phyloP scores from a whole-genome alignment of 2,113 vertebrate genomes.

The Aythya baeri region DNA sequence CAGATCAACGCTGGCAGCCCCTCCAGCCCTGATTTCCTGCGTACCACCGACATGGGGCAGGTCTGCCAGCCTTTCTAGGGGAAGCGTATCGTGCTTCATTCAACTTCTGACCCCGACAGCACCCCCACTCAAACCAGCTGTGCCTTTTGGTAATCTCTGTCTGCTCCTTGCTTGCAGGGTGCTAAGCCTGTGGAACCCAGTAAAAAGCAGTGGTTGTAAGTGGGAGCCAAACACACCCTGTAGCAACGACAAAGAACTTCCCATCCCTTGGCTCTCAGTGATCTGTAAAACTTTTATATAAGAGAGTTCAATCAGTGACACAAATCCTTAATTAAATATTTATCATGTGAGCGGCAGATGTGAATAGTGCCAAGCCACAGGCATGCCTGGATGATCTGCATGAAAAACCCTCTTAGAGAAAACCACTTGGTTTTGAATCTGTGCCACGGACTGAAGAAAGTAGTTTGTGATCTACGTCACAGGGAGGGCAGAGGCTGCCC shows the following conservation, averaged over 20 bases:
- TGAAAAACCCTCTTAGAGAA: slow-evolving; percentile 45
- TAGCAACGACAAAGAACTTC: slow-evolving; percentile 6
- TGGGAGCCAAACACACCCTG: slow-evolving; percentile 10
- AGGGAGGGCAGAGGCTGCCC: background rate
- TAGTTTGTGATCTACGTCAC: background rate
- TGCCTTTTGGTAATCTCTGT: background rate
- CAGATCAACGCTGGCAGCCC: background rate
- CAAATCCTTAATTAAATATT: slow-evolving; percentile 68
- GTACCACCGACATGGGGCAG: background rate
- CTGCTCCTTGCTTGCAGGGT: background rate
- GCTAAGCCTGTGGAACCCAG: background rate
- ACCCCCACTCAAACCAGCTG: background rate
- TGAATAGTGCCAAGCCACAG: slow-evolving; percentile 44
- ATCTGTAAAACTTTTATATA: slow-evolving; percentile 46
- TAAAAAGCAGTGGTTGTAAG: slow-evolving; percentile 17
- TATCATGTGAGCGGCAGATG: slow-evolving; percentile 47
- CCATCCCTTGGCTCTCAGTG: slow-evolving; percentile 6
- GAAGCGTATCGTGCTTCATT: background rate
- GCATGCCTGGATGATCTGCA: slow-evolving; percentile 35
- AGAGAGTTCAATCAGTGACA: slow-evolving; percentile 63
- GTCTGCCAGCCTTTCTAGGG: background rate
- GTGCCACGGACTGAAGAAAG: background rate
- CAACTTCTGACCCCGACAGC: background rate
- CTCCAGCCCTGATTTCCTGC: background rate
- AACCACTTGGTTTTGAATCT: background rate